These are phyloP conservation scores for Stenchaetothrips biformis DNA, from an alignment of 2,888 invertebrate species.

Conservation along the genomic window DNA sequence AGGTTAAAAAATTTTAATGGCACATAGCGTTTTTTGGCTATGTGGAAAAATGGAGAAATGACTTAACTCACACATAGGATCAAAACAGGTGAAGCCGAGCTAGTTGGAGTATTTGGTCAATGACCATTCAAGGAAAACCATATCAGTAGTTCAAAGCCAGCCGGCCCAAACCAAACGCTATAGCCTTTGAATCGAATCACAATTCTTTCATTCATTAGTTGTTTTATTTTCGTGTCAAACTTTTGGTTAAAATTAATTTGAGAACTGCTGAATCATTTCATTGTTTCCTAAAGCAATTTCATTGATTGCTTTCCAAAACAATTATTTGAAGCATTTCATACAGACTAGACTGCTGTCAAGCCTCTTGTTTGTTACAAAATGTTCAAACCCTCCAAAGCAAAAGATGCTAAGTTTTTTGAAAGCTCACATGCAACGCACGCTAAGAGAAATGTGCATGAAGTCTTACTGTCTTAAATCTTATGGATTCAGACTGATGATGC, in stretches of 20 bases:
- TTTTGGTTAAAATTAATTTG: neutral
- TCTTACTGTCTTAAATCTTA: slow-evolving; percentile 19
- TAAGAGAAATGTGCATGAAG: slow-evolving; percentile 23
- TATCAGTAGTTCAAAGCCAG: slow-evolving; percentile 23
- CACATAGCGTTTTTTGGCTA: slow-evolving; percentile 38
- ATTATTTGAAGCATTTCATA: slow-evolving; percentile 13
- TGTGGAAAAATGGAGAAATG: slow-evolving; percentile 37
- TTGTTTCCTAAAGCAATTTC: slow-evolving; percentile 23
- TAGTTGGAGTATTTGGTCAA: slow-evolving; percentile 32
- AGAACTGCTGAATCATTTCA: slow-evolving; percentile 23
- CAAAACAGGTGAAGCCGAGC: slow-evolving; percentile 20
- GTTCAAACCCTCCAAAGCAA: slow-evolving; percentile 23
- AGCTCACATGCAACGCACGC: slow-evolving; percentile 24
- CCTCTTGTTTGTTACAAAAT: slow-evolving; percentile 8
- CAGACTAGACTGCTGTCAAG: neutral
- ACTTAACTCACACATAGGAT: slow-evolving; percentile 25
- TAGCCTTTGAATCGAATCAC: slow-evolving; percentile 18
- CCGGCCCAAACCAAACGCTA: slow-evolving; percentile 22
- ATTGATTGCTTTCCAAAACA: slow-evolving; percentile 16
- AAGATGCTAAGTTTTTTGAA: slow-evolving; percentile 23
- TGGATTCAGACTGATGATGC: slow-evolving; percentile 22
- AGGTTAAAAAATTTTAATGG: slow-evolving; percentile 32
- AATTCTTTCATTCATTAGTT: slow-evolving; percentile 18
- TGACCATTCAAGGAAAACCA: slow-evolving; percentile 29
- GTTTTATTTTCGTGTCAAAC: slow-evolving; percentile 26